Base-by-base conservation (phyloP, 1,140 invertebrate species). In the Pseudomyrmex pallidus region DNA sequence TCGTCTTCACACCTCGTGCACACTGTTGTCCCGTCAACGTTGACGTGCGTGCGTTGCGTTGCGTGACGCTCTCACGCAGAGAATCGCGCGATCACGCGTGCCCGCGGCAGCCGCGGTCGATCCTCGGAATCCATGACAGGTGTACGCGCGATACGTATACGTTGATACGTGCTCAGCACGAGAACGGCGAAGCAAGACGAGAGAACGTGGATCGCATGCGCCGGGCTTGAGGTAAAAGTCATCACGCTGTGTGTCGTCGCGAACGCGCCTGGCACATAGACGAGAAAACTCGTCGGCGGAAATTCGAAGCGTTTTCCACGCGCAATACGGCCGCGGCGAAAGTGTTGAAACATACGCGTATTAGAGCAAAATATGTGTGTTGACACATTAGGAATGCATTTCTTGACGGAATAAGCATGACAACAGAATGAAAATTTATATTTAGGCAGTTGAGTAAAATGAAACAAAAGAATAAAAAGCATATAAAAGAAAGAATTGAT, bases 61-160 rank as follows among this genome's bases (percentile, higher is more conserved):
- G 52, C 67, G 67, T 48, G 77, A 48, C 77, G 74, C 85, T 85
- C 90, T 92, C 89, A 93, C 90, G 87, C 84, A 83, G 68, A 88
- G 89, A 91, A 86, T 88, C 78, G 87, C 89, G 83, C 54, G 84
- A 90, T 92, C 86, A 86, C 87, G 88, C 90, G 90, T 92, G 90
- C 89, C 78, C 90, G 90, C 89, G 88, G 90, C 87, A 87, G 84
- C 89, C 91, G 90, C 91, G 86, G 88, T 90, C 90, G 84, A 90
- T 89, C 86, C 90, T 87, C 87, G 91, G 92, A 92, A 91, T 93
- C 93, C 93, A 93, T 93, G 93, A 93, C 92, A 93, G 92, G 85
- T 88, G 84, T 22, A 54, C 76, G 74, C 5, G 59, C 52, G 73
- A 77, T 63, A 77, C 46, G 48, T 66, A 59, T 76, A 63, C 78